Conservation (phyloP, 2,113 vertebrate genomes). For the Tychaedon coryphoeus region DNA sequence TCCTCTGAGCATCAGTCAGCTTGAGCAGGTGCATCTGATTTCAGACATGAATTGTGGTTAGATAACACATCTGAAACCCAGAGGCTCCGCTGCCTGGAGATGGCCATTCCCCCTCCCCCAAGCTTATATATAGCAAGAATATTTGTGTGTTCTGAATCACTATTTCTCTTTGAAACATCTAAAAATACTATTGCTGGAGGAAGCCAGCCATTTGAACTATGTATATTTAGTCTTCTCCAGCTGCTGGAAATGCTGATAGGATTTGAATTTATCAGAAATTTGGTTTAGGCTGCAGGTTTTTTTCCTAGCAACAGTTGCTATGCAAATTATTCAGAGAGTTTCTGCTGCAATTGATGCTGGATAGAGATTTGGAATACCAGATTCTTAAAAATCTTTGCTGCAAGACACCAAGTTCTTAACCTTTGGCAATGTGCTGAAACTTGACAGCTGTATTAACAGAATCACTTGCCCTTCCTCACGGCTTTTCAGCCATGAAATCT, state of each 20-base stretch:
- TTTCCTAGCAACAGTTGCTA: slow-evolving; percentile 73
- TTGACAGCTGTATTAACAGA: not conserved
- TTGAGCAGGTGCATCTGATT: not conserved
- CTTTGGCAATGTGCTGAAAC: not conserved
- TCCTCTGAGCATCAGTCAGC: not conserved
- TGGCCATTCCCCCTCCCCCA: not conserved
- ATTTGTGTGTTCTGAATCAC: slow-evolving; percentile 56
- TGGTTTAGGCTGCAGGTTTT: slow-evolving; percentile 59
- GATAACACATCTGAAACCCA: not conserved
- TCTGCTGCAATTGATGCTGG: slow-evolving; percentile 51
- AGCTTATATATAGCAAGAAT: slow-evolving; percentile 48
- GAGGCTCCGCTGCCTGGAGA: not conserved
- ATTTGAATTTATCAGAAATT: slow-evolving; percentile 57
- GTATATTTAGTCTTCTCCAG: slow-evolving; percentile 63
- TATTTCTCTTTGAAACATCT: slow-evolving; percentile 47
- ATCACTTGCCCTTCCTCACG: not conserved
- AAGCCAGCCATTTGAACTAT: slow-evolving; percentile 64
- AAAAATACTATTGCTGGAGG: slow-evolving; percentile 59
- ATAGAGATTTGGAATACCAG: slow-evolving; percentile 30
- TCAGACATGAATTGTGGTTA: not conserved
- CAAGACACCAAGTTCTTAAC: not conserved
- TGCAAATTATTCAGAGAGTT: slow-evolving; percentile 53
- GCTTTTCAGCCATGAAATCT: not conserved
- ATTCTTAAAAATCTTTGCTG: slow-evolving; percentile 16
- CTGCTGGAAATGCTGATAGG: slow-evolving; percentile 60